Evolutionary conservation across 2,888 invertebrate species (phyloP).

Genomic region (Argyresthia goedartella): DNA sequence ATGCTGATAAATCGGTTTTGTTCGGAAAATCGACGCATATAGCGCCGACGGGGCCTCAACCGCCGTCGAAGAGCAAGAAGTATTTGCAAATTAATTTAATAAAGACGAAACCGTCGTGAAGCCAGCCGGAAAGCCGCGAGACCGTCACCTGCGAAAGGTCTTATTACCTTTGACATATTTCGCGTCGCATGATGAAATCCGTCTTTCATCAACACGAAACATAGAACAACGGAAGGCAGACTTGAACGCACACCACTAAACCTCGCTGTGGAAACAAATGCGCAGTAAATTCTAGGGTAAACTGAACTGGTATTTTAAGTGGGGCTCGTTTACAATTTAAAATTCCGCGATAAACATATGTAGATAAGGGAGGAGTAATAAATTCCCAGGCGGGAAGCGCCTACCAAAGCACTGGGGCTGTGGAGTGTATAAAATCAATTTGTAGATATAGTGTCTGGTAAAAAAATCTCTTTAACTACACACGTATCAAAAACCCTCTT

Average conservation of each 20-base stretch:
- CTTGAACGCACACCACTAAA: neutral
- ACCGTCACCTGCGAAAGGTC: neutral
- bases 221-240: neutral
- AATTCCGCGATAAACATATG: conserved; percentile 60
- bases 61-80: neutral
- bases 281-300: conserved; percentile 26
- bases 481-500: too few species aligned
- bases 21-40: conserved; percentile 10
- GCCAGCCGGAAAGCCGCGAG: neutral
- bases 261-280: conserved; percentile 19
- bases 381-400: conserved; percentile 37
- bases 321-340: conserved; percentile 60
- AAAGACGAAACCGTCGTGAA: neutral
- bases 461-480: too few species aligned
- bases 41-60: neutral
- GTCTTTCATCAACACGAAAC: neutral
- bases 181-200: neutral
- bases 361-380: conserved; percentile 52
- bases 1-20: conserved; percentile 24
- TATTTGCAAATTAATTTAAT: neutral
- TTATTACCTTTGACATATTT: neutral
- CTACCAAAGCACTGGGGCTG: conserved; percentile 16
- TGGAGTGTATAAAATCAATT: conserved; percentile 46
- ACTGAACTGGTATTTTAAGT: conserved; percentile 37
- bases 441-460: conserved; percentile 15